phyloP scores from a whole-genome alignment of 2,888 invertebrate genomes.

The Habrosyne pyritoides region DNA sequence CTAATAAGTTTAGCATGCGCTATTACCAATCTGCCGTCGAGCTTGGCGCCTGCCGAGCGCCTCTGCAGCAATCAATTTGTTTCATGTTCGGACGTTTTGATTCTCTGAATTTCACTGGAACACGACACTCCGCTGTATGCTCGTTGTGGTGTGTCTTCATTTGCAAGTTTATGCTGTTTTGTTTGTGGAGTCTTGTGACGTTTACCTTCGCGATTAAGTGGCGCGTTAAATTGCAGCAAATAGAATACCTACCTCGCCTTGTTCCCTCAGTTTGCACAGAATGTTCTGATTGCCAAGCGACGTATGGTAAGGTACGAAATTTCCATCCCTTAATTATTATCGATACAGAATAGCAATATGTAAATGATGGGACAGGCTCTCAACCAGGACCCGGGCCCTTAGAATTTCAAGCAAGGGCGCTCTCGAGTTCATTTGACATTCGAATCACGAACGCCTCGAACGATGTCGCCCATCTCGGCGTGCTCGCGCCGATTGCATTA shows the following conservation, averaged over 20 bases:
- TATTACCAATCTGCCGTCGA: slow-evolving; percentile 80
- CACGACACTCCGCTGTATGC: slow-evolving; percentile 54
- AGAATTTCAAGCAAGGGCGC: slow-evolving; percentile 53
- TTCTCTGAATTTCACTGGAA: slow-evolving; percentile 68
- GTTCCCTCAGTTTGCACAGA: slow-evolving; percentile 25
- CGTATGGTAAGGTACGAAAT: slow-evolving; percentile 39
- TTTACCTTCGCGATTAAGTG: slow-evolving; percentile 41
- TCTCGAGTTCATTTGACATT: slow-evolving; percentile 71
- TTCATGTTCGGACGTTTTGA: slow-evolving; percentile 78
- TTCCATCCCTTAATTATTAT: slow-evolving; percentile 67
- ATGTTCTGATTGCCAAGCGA: slow-evolving; percentile 40
- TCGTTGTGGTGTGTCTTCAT: slow-evolving; percentile 70
- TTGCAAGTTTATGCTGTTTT: slow-evolving; percentile 67
- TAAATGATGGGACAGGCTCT: slow-evolving; percentile 67
- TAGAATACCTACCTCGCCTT: slow-evolving; percentile 25
- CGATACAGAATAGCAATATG: slow-evolving; percentile 78
- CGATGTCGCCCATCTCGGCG: slow-evolving; percentile 79
- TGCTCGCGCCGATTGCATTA: slow-evolving; percentile 79
- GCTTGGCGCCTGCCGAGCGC: slow-evolving; percentile 65
- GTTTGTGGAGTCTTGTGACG: slow-evolving; percentile 51
- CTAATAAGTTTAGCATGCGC: slow-evolving; percentile 82
- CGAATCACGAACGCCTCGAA: slow-evolving; percentile 75
- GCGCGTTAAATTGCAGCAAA: slow-evolving; percentile 30
- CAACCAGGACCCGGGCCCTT: slow-evolving; percentile 45
- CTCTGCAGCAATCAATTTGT: slow-evolving; percentile 79